These are phyloP conservation scores for Rhyzopertha dominica DNA, from an alignment of 1,140 invertebrate genomes.

Conservation along the genomic window DNA sequence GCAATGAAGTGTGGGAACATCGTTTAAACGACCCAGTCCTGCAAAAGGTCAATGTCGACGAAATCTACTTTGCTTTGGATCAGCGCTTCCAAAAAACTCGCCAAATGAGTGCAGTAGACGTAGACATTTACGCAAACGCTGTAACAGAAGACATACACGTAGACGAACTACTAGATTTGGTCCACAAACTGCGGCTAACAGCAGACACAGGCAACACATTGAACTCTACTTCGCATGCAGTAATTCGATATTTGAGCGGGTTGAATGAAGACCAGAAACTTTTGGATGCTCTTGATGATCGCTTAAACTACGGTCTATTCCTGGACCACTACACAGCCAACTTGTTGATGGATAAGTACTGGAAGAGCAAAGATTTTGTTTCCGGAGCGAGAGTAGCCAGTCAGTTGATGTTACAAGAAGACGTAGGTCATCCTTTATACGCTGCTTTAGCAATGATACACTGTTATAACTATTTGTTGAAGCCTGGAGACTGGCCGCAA, in stretches of 20 bases:
- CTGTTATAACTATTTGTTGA: conserved; percentile 68
- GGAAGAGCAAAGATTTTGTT: conserved; percentile 63
- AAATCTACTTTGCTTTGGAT: conserved; percentile 61
- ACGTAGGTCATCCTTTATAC: conserved; percentile 66
- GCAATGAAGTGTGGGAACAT: conserved; percentile 59
- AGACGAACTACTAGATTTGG: conserved; percentile 64
- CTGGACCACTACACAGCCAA: conserved; percentile 74
- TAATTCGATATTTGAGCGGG: conserved; percentile 60
- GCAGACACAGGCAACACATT: conserved; percentile 62
- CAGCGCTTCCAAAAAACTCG: conserved; percentile 51
- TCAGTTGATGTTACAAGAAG: conserved; percentile 86
- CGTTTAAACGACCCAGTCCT: conserved; percentile 56
- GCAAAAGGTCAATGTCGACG: conserved; percentile 56
- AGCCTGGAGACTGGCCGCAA: conserved; percentile 52
- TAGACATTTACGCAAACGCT: conserved; percentile 69
- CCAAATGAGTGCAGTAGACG: conserved; percentile 62
- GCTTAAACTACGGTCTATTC: conserved; percentile 86
- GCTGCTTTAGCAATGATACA: conserved; percentile 67
- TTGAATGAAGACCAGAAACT: conserved; percentile 60
- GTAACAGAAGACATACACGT: conserved; percentile 48
- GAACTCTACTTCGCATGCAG: conserved; percentile 76
- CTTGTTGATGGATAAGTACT: conserved; percentile 74
- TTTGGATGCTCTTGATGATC: conserved; percentile 68
- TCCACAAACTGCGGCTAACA: conserved; percentile 65
- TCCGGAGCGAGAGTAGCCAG: conserved; percentile 72